A percentile compares a stretch with the other conserved stretches of the same genome.
Evolutionary conservation across 2,888 invertebrate genomes (phyloP).

Genomic region (Dasypolia templi): DNA sequence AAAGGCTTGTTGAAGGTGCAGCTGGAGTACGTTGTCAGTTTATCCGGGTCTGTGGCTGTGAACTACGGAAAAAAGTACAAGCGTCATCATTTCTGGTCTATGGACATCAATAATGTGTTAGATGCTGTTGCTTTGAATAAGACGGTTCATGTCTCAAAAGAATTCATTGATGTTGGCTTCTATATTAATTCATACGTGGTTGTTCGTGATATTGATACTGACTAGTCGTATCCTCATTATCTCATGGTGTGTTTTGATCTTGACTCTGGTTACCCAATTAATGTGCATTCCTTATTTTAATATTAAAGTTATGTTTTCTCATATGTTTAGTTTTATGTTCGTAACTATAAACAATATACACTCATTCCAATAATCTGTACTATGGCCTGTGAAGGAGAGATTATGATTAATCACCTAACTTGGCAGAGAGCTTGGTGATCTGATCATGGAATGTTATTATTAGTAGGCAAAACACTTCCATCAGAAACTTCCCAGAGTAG

Average conservation of each 20-base stretch:
- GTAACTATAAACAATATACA: neutral
- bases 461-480: neutral
- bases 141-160: slow-evolving; percentile 58
- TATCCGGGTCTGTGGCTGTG: slow-evolving; percentile 68
- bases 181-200: slow-evolving; percentile 63
- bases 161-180: slow-evolving; percentile 69
- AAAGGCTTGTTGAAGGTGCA: slow-evolving; percentile 66
- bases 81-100: slow-evolving; percentile 75
- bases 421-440: neutral
- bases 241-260: slow-evolving; percentile 22
- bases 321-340: neutral
- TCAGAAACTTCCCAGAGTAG: neutral
- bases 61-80: slow-evolving; percentile 67
- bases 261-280: neutral
- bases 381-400: neutral
- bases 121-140: slow-evolving; percentile 56
- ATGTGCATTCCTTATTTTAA: neutral
- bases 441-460: neutral
- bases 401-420: neutral
- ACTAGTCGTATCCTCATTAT: slow-evolving; percentile 3
- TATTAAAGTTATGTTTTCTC: neutral
- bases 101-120: slow-evolving; percentile 68
- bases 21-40: slow-evolving; percentile 70
- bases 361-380: neutral
- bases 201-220: slow-evolving; percentile 39